phyloP scores from a whole-genome alignment of 2,797 vertebrate species.

The Chrysocyon brachyurus region DNA sequence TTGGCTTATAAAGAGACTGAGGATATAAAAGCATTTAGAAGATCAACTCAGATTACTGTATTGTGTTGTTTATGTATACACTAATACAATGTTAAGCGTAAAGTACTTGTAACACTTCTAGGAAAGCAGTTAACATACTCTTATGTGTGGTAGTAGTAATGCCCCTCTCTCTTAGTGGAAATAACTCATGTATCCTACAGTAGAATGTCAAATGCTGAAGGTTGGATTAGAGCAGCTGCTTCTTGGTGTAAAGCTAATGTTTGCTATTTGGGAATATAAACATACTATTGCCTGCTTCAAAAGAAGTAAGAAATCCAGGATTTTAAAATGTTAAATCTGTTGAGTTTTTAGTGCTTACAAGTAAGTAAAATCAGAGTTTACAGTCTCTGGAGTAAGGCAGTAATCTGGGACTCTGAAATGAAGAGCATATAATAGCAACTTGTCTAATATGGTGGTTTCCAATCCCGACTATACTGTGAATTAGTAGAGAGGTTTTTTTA shows the following conservation, averaged over 20 bases:
- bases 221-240: background rate
- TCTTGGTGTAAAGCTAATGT: background rate
- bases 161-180: background rate
- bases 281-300: background rate
- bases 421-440: background rate
- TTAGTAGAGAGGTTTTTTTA: background rate
- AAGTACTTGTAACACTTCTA: background rate
- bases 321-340: background rate
- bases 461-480: background rate
- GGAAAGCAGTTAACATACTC: constrained; percentile 9
- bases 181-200: background rate
- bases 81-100: background rate
- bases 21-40: background rate
- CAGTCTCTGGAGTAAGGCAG: background rate
- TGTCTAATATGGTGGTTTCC: background rate
- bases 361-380: background rate
- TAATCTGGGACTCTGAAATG: background rate
- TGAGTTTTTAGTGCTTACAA: background rate
- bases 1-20: background rate
- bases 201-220: background rate
- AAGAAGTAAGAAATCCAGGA: constrained; percentile 12
- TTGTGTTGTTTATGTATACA: background rate
- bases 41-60: background rate
- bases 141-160: background rate
- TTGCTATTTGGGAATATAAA: background rate